Evolutionary conservation across 2,797 vertebrate species (phyloP), one percentile per base, ranked within the genome.

Genomic region (Sternotherus odoratus): DNA sequence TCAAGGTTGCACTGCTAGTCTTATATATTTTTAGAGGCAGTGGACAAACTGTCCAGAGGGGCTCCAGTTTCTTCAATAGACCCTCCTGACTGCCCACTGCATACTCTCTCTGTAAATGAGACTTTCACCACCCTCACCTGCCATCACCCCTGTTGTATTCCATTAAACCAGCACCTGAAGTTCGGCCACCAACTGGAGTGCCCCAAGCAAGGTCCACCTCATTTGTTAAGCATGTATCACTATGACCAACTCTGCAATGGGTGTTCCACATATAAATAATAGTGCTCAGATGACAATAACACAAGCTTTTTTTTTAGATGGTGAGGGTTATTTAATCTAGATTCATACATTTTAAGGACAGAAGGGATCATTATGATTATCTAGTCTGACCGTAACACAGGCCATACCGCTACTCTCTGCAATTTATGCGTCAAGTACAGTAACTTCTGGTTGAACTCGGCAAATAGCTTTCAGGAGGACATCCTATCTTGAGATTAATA

Each of bases 21-120:
- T 63, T 49, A 46, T 1, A 2, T 36, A 33, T 89, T 88, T 93
- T 72, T 79, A 72, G 15, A 28, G 89, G 66, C 21, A 56, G 39
- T 19, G 2, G 9, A 54, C 66, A 91, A 90, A 4, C 12, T 26
- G 6, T 80, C 79, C 53, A 84, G 1, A 36, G 49, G 57, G 26
- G 86, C 17, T 69, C 66, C 66, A 19, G 17, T 39, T 72, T 72
- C 66, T 72, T 23, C 36, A 72, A 23, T 12, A 39, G 30, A 33
- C 57, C 57, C 24, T 69, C 66, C 17, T 69, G 21, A 6, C 43
- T 79, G 54, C 83, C 74, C 77, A 88, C 11, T 36, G 43, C 2
- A 0, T 23, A 36, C 2, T 33, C 72, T 43, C 15, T 80, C 54
- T 86, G 28, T 48, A 2, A 0, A 72, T 23, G 23, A 43, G 66